Evolutionary conservation across 2,888 invertebrate species (phyloP).

Genomic region (Actias luna): DNA sequence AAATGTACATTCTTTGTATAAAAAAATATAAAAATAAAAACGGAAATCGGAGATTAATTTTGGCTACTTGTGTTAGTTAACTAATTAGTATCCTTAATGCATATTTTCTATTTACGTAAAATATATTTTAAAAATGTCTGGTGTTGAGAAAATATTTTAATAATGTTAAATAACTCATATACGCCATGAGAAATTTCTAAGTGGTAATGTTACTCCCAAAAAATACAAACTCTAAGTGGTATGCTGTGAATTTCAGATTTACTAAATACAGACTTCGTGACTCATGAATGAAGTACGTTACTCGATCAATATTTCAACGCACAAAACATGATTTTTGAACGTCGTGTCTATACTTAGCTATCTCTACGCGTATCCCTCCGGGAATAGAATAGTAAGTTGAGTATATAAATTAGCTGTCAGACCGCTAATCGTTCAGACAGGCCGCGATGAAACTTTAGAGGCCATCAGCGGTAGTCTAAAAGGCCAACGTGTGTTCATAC

Average conservation of each 20-base stretch:
- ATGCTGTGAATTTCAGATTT: neutral
- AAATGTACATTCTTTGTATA: too few relatives aligned
- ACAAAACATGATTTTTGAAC: conserved; percentile 26
- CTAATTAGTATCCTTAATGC: neutral
- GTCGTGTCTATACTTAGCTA: conserved; percentile 47
- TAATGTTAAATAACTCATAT: neutral
- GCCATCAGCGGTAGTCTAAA: conserved; percentile 74
- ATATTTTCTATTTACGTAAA: neutral
- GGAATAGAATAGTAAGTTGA: conserved; percentile 79
- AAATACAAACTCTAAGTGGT: neutral
- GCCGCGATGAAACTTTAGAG: conserved; percentile 79
- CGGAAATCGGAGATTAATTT: too few relatives aligned
- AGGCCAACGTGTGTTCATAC: conserved; percentile 59
- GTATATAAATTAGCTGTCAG: conserved; percentile 81
- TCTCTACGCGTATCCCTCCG: conserved; percentile 54
- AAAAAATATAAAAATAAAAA: too few relatives aligned
- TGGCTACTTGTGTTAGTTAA: neutral
- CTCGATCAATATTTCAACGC: conserved; percentile 9
- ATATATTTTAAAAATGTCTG: neutral
- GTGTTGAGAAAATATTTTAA: neutral
- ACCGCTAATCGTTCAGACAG: conserved; percentile 78
- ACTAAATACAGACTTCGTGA: neutral
- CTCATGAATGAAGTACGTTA: neutral
- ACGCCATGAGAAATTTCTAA: neutral
- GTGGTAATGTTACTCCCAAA: neutral